These are phyloP conservation scores for Tribolium madens DNA, from an alignment of 1,140 invertebrate species.

Conservation along the genomic window DNA sequence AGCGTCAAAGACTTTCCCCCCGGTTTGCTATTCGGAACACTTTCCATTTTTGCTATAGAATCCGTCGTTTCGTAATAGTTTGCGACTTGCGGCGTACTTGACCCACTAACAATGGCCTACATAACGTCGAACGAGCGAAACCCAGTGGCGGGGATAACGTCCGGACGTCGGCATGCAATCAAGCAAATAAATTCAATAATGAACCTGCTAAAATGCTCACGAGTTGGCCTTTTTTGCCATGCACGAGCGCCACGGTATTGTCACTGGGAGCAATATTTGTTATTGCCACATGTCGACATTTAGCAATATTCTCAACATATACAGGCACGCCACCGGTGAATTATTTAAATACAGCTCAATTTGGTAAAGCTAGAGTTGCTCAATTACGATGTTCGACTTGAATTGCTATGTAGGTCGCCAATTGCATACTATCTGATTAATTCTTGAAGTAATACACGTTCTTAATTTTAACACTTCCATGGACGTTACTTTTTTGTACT, in stretches of 20 bases:
- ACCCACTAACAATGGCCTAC: slow-evolving; percentile 61
- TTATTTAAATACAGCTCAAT: slow-evolving; percentile 59
- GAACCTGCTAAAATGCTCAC: neutral
- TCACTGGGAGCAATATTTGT: slow-evolving; percentile 31
- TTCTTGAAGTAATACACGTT: slow-evolving; percentile 48
- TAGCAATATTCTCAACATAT: slow-evolving; percentile 47
- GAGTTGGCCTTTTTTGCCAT: neutral
- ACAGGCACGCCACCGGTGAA: slow-evolving; percentile 51
- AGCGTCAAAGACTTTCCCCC: slow-evolving; percentile 54
- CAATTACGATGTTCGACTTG: slow-evolving; percentile 59
- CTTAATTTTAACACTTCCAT: slow-evolving; percentile 49
- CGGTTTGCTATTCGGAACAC: slow-evolving; percentile 57
- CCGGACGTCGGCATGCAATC: slow-evolving; percentile 3
- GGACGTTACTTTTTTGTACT: slow-evolving; percentile 46
- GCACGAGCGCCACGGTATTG: neutral
- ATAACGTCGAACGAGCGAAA: slow-evolving; percentile 42
- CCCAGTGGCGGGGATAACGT: slow-evolving; percentile 17
- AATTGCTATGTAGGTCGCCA: slow-evolving; percentile 58
- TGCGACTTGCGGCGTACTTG: slow-evolving; percentile 56
- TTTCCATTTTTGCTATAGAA: slow-evolving; percentile 61
- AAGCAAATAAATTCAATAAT: neutral
- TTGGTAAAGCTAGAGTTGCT: slow-evolving; percentile 58
- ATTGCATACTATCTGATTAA: slow-evolving; percentile 51
- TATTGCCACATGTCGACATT: slow-evolving; percentile 46
- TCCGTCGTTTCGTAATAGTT: slow-evolving; percentile 57